Percentiles rank a stretch among this genome's conserved stretches.
phyloP scores from a whole-genome alignment of 2,113 vertebrate genomes.

The Salvelinus sp. region DNA sequence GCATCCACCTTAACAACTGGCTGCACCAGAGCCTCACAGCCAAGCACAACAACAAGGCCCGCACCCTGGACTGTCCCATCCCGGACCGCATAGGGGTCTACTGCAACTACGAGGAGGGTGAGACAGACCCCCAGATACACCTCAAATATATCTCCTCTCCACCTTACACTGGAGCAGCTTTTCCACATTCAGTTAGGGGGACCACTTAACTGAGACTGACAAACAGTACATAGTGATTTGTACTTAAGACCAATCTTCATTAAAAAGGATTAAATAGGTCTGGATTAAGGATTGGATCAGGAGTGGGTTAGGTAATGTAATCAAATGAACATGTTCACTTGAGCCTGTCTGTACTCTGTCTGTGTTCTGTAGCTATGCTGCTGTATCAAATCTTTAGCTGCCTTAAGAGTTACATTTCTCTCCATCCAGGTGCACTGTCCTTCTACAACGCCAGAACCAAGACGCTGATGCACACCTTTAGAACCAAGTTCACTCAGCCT shows the following conservation, averaged over 20 bases:
- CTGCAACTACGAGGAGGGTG: conserved; percentile 92
- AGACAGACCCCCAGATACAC: background rate
- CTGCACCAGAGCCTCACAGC: conserved; percentile 95
- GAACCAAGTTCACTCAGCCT: conserved; percentile 89
- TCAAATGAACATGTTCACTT: no score
- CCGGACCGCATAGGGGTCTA: conserved; percentile 88
- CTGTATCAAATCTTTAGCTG: background rate
- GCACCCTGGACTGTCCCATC: conserved; percentile 84
- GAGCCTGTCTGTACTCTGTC: no score
- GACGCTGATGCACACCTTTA: conserved; percentile 89
- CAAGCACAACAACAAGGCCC: conserved; percentile 96
- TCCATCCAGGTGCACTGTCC: conserved; percentile 80
- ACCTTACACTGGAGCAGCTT: no score
- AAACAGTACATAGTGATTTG: no score
- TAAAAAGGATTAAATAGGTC: no score
- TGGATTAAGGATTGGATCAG: no score
- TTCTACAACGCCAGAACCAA: conserved; percentile 91
- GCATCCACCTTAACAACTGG: conserved; percentile 96
- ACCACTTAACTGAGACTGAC: no score
- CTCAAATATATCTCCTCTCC: no score
- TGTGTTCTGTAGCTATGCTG: no score
- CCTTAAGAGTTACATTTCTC: background rate
- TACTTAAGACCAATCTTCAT: no score
- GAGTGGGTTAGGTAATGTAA: no score
- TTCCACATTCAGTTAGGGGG: no score